A percentile compares a stretch with the other conserved stretches of the same genome.
Conservation (phyloP, 2,888 invertebrate genomes). For the Augochlorella aurata region DNA sequence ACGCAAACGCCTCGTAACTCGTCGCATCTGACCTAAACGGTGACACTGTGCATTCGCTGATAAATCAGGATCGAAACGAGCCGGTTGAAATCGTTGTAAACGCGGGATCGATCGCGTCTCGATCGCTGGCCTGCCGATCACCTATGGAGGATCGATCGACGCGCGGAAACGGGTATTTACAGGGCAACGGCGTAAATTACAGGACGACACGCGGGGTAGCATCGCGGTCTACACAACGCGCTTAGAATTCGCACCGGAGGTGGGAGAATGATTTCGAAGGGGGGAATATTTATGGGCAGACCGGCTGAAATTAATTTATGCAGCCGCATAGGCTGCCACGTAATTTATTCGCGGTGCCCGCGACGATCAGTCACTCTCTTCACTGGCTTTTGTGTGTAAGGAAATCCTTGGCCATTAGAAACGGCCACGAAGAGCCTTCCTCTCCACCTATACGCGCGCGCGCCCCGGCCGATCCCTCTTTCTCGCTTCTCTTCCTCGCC, state of each 20-base stretch:
- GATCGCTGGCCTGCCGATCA: conserved; percentile 16
- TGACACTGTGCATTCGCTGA: background rate
- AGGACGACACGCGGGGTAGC: conserved; percentile 38
- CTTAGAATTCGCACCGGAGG: conserved; percentile 42
- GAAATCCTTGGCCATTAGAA: conserved; percentile 74
- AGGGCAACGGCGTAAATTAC: conserved; percentile 70
- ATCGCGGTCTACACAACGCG: conserved; percentile 34
- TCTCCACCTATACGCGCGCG: conserved; percentile 34
- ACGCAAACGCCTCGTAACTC: background rate
- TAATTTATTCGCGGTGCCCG: conserved; percentile 79
- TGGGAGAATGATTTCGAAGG: conserved; percentile 74
- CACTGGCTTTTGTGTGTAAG: conserved; percentile 76
- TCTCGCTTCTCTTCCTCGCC: conserved; percentile 44
- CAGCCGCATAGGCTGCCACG: conserved; percentile 80
- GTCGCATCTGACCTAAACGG: background rate
- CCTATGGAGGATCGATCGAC: background rate
- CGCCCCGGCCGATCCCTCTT: conserved; percentile 44
- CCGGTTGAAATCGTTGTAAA: background rate
- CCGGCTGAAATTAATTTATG: conserved; percentile 80
- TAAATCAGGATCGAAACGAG: conserved; percentile 11
- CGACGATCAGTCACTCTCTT: conserved; percentile 80
- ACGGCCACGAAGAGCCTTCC: conserved; percentile 65
- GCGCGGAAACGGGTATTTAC: conserved; percentile 30
- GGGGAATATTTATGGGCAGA: conserved; percentile 79
- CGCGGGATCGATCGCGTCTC: background rate